Evolutionary conservation across 2,797 vertebrate genomes (phyloP), one percentile per base, ranked within the genome.

Genomic region (Onychomys arenicola): DNA sequence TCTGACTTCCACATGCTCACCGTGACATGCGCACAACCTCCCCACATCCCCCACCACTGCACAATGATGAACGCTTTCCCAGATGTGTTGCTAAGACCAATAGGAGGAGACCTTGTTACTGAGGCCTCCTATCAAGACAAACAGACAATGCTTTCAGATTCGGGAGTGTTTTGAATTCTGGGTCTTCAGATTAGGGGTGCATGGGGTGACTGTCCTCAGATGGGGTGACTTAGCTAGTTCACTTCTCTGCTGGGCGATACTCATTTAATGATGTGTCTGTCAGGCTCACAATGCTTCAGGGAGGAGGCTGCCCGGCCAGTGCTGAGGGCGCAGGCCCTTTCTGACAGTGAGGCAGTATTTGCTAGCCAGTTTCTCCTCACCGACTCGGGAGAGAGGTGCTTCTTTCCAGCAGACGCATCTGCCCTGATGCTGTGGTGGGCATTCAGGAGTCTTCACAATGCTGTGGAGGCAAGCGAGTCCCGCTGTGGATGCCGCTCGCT

Each of bases 311-410:
- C 77, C 13, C 11, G 34, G 21, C 34, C 6, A 27, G 37, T 27
- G 40, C 34, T 4, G 40, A 77, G 55, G 69, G 43, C 10, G 0
- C 0, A 16, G 46, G 77, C 46, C 65, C 37, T 69, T 71, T 71
- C 84, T 55, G 8, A 55, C 65, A 71, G 46, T 0, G 46, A 88
- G 32, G 34, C 21, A 23, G 61, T 4, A 0, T 19, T 25, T 85
- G 17, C 34, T 73, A 8, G n/a, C 67, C 19, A 9, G 37, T 37
- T 49, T 71, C 73, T 71, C 69, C 78, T 89, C 77, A 75, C 55
- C 69, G 69, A 77, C 80, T 34, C 25, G 25, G 76, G 71, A 96
- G 73, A 90, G 75, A 85, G 81, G 37, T 1, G 61, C 92, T 93
- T 90, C 67, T 87, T 57, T 13, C 63, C 80, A 52, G 29, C 23